Evolutionary conservation across 2,113 vertebrate species (phyloP).

Genomic region (Crotalus helleri): DNA sequence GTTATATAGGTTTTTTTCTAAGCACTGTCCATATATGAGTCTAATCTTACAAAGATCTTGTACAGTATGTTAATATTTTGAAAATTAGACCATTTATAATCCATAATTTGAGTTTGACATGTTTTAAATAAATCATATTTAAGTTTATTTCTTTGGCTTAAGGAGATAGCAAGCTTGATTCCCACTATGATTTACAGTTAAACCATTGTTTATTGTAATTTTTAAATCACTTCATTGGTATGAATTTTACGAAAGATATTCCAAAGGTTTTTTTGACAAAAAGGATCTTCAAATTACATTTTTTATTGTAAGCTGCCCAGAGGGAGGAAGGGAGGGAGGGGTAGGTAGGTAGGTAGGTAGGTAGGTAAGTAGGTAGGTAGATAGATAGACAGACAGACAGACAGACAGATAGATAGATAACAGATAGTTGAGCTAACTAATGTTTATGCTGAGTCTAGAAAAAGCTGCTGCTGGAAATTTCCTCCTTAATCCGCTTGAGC

Average conservation of each 20-base stretch:
- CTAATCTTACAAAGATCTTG: background rate
- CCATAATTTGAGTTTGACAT: background rate
- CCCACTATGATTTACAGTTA: background rate
- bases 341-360: too few species aligned
- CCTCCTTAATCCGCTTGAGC: constrained; percentile 91
- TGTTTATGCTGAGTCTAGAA: constrained; percentile 66
- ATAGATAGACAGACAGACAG: too few species aligned
- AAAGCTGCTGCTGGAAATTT: constrained; percentile 82
- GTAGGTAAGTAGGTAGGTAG: too few species aligned
- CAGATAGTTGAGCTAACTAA: constrained; percentile 53
- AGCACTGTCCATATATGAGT: background rate
- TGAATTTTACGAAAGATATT: background rate
- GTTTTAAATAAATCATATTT: background rate
- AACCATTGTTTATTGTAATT: background rate
- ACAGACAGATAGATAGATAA: background rate
- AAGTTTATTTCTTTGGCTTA: background rate
- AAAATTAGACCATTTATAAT: background rate
- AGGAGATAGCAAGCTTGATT: background rate
- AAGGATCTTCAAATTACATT: constrained; percentile 21
- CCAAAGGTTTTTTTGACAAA: background rate
- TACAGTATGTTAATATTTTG: background rate
- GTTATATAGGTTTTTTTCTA: background rate
- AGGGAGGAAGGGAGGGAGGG: background rate
- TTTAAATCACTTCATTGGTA: background rate
- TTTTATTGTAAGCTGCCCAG: background rate